Evolutionary conservation across 2,888 invertebrate genomes (phyloP).

Genomic region (Nemotelus pantherinus): DNA sequence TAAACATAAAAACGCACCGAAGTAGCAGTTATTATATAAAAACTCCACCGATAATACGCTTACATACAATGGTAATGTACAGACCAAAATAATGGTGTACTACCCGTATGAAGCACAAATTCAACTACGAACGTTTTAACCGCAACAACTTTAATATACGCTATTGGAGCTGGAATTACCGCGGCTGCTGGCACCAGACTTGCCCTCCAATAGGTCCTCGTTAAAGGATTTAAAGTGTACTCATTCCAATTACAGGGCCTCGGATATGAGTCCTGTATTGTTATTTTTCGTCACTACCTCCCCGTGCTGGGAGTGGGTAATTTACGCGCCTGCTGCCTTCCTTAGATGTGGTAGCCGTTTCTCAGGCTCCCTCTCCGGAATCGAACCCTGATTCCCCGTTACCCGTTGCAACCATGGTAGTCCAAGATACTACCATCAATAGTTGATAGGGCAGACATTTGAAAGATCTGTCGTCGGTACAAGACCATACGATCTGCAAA

Average conservation of each 20-base stretch:
- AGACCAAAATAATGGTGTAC: neutral
- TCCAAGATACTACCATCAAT: conserved; percentile 73
- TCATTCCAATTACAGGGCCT: conserved; percentile 64
- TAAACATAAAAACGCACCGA: too few relatives aligned
- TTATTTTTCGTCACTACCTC: conserved; percentile 75
- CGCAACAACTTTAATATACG: conserved; percentile 78
- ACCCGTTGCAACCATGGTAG: conserved; percentile 77
- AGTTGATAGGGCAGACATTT: conserved; percentile 76
- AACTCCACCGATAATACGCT: too few relatives aligned
- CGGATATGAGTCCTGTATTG: conserved; percentile 70
- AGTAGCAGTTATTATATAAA: too few relatives aligned
- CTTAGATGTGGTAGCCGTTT: conserved; percentile 77
- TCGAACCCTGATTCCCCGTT: conserved; percentile 80
- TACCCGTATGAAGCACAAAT: conserved; percentile 52
- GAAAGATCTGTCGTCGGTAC: conserved; percentile 71
- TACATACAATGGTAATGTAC: too few relatives aligned
- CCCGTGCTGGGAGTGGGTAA: conserved; percentile 70
- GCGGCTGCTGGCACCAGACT: conserved; percentile 45
- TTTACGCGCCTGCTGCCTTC: conserved; percentile 78
- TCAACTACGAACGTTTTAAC: conserved; percentile 55
- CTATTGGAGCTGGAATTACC: conserved; percentile 73
- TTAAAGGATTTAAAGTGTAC: conserved; percentile 55
- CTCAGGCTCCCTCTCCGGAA: conserved; percentile 78
- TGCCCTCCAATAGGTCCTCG: conserved; percentile 51
- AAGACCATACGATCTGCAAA: conserved; percentile 56